Conservation (phyloP, 2,888 invertebrate species). For the Luperina testacea region DNA sequence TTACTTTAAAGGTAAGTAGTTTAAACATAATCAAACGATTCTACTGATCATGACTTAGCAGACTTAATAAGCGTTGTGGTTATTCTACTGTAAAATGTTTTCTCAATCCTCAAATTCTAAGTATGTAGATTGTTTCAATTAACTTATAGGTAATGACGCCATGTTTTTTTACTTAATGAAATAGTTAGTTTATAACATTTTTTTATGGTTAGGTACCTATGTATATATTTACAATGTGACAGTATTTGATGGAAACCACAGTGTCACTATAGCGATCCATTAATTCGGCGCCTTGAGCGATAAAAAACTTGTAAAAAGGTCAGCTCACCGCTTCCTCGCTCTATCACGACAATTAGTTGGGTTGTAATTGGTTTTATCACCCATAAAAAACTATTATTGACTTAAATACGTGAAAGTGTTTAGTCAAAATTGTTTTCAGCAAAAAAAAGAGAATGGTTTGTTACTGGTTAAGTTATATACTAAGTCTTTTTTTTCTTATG, state of each 20-base stretch:
- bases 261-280: constrained; percentile 63
- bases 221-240: constrained; percentile 20
- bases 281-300: constrained; percentile 72
- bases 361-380: constrained; percentile 66
- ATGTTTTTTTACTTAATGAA: neutral
- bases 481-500: neutral
- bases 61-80: constrained; percentile 5
- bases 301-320: constrained; percentile 78
- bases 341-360: constrained; percentile 73
- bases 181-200: neutral
- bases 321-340: constrained; percentile 77
- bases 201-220: constrained; percentile 3
- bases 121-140: constrained; percentile 25
- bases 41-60: constrained; percentile 39
- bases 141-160: constrained; percentile 21
- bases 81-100: constrained; percentile 49
- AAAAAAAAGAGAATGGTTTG: constrained; percentile 48
- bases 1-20: neutral
- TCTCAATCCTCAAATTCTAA: constrained; percentile 17
- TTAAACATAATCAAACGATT: constrained; percentile 21
- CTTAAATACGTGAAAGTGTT: constrained; percentile 60
- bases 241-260: constrained; percentile 64
- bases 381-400: constrained; percentile 62
- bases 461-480: constrained; percentile 7
- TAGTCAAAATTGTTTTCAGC: constrained; percentile 15